A percentile compares a stretch with the other conserved stretches of the same genome.
These are phyloP conservation scores for Choloepus didactylus DNA, from an alignment of 2,797 vertebrate genomes.

Conservation along the genomic window DNA sequence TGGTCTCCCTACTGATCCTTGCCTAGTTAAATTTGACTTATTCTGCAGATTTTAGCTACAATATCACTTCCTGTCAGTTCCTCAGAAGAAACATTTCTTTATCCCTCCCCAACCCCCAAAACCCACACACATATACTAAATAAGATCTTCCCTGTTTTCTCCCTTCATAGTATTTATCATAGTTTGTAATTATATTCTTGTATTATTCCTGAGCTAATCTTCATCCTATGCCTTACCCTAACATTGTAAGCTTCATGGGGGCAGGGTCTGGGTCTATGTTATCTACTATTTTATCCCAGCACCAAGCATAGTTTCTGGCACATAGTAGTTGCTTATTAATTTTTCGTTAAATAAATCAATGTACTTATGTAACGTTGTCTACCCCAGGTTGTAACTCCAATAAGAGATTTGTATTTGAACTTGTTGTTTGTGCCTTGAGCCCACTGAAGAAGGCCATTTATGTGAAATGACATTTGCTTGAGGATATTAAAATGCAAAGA, in stretches of 20 bases:
- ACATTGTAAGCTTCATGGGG: not conserved
- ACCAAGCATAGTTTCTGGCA: not conserved
- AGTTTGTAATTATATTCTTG: not conserved
- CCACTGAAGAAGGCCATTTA: slow-evolving; percentile 26
- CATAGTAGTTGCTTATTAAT: not conserved
- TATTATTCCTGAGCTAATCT: not conserved
- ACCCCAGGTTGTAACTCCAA: not conserved
- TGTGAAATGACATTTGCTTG: slow-evolving; percentile 15
- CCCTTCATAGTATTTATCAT: not conserved
- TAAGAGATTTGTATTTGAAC: not conserved
- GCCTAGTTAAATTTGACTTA: not conserved
- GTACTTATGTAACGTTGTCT: not conserved
- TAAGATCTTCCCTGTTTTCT: not conserved
- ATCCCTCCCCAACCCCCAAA: not conserved
- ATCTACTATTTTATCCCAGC: not conserved
- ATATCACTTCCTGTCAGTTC: not conserved
- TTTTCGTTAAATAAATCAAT: slow-evolving; percentile 26
- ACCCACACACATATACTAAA: not conserved
- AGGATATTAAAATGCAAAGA: slow-evolving; percentile 38
- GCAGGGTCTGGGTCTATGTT: not conserved
- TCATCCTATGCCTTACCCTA: fast-evolving
- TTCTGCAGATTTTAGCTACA: not conserved
- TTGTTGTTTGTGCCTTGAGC: not conserved
- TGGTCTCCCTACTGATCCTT: not conserved
- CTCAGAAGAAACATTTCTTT: slow-evolving; percentile 5